phyloP scores from a whole-genome alignment of 1,140 invertebrate genomes.

The Tetramorium alpestre region DNA sequence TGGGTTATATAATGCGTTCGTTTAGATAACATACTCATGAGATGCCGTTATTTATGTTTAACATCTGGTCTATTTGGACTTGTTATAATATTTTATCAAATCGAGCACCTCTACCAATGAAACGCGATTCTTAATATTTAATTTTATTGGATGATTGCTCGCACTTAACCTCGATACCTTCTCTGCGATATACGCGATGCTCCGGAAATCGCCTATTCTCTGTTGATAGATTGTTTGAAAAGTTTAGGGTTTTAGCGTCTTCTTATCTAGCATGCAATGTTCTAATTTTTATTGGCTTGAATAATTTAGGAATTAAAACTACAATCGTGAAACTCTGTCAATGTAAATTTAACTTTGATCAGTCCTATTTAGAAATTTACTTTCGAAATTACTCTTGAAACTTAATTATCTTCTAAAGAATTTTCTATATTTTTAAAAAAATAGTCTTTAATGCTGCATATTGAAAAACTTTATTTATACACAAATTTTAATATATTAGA shows the following conservation, averaged over 20 bases:
- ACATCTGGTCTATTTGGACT: constrained; percentile 27
- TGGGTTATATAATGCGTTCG: not conserved
- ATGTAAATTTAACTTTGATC: not conserved
- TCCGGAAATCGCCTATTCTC: constrained; percentile 9
- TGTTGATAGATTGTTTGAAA: not conserved
- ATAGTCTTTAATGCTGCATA: not conserved
- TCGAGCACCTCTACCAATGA: constrained; percentile 26
- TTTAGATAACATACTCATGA: constrained; percentile 16
- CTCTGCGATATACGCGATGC: not conserved
- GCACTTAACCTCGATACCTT: constrained; percentile 48
- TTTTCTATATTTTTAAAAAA: not conserved
- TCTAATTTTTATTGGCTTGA: not conserved
- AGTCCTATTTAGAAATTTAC: not conserved
- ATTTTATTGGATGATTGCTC: constrained; percentile 54
- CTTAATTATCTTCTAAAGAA: not conserved
- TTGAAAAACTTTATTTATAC: constrained; percentile 2
- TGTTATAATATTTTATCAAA: constrained; percentile 8
- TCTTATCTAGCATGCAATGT: not conserved
- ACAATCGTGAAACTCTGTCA: not conserved
- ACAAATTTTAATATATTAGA: not conserved
- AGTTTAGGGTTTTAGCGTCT: not conserved
- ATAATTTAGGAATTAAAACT: not conserved
- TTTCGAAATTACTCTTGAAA: too few relatives aligned
- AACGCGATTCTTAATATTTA: constrained; percentile 54
- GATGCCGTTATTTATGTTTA: not conserved